Evolutionary conservation across 2,888 invertebrate species (phyloP), one percentile per base, ranked within the genome.

Genomic region (Drosophila aldrichi): DNA sequence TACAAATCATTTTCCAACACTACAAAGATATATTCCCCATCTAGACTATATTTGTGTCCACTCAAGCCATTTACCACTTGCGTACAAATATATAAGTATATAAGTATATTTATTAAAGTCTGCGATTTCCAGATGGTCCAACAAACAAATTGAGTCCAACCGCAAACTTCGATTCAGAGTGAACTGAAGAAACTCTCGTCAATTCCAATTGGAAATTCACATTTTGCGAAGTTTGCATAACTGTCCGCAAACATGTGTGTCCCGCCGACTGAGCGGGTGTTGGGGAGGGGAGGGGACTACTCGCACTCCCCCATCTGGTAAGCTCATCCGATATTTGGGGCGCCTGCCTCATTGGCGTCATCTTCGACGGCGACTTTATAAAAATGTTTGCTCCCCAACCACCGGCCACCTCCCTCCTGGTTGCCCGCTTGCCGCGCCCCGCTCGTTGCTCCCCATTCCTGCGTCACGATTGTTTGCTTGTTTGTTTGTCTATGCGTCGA

Each of bases 191-290:
- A 40, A 29, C 75, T 60, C 63, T 58, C n/a, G 34, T 10, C 43
- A 48, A 56, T 57, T 49, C 51, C 49, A 60, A 51, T 66, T 12
- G 29, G 25, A 40, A 58, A 69, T 61, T 65, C 57, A 49, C 70
- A 70, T 64, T 72, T 64, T 48, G 61, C 71, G 70, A 88, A 80
- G 62, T 88, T 80, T 78, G 89, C 89, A 88, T 85, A 86, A 86
- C 85, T 89, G 89, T 85, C 85, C 89, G 73, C 89, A 89, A 86
- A 82, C 89, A 86, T 86, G 89, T 88, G 88, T 77, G 88, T 75
- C 67, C 73, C 68, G 48, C 40, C 65, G 58, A 46, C 36, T 34
- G 34, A 14, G 32, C 7, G 34, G 18, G 32, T 6, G 16, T n/a
- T 9, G 25, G 25, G 6, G 36, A 46, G 32, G 2, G 16, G 25